A percentile compares a stretch with the other conserved stretches of the same genome.
Evolutionary conservation across 2,797 vertebrate genomes (phyloP).

Genomic region (Necrosyrtes monachus): DNA sequence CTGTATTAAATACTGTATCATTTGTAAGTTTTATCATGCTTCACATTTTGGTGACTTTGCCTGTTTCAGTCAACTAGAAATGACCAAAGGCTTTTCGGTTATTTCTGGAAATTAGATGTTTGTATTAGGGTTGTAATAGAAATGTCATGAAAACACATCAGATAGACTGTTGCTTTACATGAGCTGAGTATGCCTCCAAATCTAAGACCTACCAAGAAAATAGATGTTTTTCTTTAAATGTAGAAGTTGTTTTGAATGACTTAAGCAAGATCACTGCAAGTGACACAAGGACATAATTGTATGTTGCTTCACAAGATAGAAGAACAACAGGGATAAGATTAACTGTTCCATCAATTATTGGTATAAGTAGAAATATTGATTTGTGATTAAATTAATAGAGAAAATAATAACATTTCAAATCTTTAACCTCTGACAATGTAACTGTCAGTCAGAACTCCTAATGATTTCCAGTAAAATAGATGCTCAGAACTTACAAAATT

Average conservation of each 20-base stretch:
- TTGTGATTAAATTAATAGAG: not conserved
- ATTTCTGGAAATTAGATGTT: not conserved
- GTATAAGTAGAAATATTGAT: not conserved
- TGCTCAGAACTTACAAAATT: not conserved
- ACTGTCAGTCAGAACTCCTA: not conserved
- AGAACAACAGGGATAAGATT: not conserved
- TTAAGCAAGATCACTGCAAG: not conserved
- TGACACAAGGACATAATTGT: not conserved
- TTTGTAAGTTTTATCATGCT: not conserved
- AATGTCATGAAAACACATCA: not conserved
- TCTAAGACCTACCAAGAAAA: not conserved
- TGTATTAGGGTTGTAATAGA: not conserved
- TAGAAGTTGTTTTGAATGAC: not conserved
- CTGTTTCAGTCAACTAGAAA: not conserved
- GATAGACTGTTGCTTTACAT: not conserved
- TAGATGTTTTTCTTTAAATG: not conserved
- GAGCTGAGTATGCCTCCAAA: not conserved
- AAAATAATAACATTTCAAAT: slow-evolving; percentile 6
- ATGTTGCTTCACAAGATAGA: not conserved
- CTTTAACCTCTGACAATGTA: not conserved
- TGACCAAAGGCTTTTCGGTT: not conserved
- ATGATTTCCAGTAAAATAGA: not conserved
- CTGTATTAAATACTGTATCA: not conserved
- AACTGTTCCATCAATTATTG: not conserved
- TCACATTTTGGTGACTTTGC: not conserved